Base-by-base conservation (phyloP, 2,113 vertebrate species). In the Salminus brasiliensis region DNA sequence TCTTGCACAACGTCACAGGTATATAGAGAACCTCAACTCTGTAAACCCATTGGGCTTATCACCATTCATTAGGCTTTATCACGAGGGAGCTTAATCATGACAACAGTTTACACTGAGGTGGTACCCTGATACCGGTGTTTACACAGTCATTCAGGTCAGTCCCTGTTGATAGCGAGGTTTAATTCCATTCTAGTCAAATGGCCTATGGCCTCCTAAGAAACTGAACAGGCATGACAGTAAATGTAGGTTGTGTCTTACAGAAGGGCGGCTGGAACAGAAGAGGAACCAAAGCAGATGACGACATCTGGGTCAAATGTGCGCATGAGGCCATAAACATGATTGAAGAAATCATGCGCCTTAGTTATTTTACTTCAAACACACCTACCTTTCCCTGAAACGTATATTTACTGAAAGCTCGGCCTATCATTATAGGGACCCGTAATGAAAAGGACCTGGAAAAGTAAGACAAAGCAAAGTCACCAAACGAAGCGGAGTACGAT, bases 181-280 rank as follows among this genome's bases (percentile, higher is more conserved):
- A 78, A 12, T 5, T 78, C 65, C 52, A 78, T 59, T 69, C 52
- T 59, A 59, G 30, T 32, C 52, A 69, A 69, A 59, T 25, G 63
- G 23, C 75, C 65, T 69, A 57, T 60, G 36, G 57, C 53, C 66
- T 11, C 16, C 16, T n/a, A 62, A 6, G 59, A 30, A 21, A 62
- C 59, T 18, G 4, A 12, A 30, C 29, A 34, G 60, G 32, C 60
- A 63, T 21, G 16, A 34, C 32, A 63, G 12, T n/a, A 65, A 29
- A 11, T 53, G 23, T 3, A 25, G n/a, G 25, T 2, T 4, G 7
- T 16, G 13, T 63, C 60, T 9, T 32, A 13, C 27, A 62, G 29
- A 49, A 49, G 2, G 5, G 29, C 5, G 36, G 18, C 43, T 47
- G 0, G 2, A 5, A 34, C 18, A 5, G 9, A 34, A 63, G 29